Base-by-base conservation (phyloP, 2,113 vertebrate species). In the Heterocephalus glaber region DNA sequence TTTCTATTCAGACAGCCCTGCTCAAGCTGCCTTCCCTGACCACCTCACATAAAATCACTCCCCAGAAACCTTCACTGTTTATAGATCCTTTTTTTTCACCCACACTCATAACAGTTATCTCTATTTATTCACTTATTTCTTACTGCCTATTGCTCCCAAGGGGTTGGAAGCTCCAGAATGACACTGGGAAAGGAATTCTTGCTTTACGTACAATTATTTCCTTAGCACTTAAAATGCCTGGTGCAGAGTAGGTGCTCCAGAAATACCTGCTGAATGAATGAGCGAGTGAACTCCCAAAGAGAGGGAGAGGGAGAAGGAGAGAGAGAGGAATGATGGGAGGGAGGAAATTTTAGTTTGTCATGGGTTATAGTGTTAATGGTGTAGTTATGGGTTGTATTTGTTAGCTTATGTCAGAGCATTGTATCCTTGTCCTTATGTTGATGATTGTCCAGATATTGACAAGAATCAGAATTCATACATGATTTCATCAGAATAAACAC, bases 41-140 rank as follows among this genome's bases (percentile, higher is more conserved):
- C 38, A 11, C 35, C 41, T 63, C 47, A 17, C 8, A 7, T 10
- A 49, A 63, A 89, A 16, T 2, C 79, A 56, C n/a, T 19, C n/a
- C 60, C n/a, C 0, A 0, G 77, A 65, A n/a, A 7, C 38, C 82
- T 74, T 1, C 44, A 5, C 35, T 10, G 7, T 35, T 0, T 49
- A 3, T 30, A 35, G 6, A 7, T 65, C 76, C 1, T 17, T n/a
- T 33, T 66, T 41, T 76, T 76, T 30, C 22, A 47, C 30, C 47
- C 76, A 54, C 47, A 19, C 47, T 60, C 41, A 6, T 4, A 17
- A 70, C 38, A 16, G 56, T 63, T 63, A 41, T 28, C 52, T 63
- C 10, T 5, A 1, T 52, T 41, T n/a, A 24, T 84, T 90, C 47
- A 38, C 30, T n/a, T 41, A 20, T 87, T 56, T 56, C n/a, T 58